phyloP scores from a whole-genome alignment of 2,888 invertebrate species.

The Hirtodrosophila duncani region DNA sequence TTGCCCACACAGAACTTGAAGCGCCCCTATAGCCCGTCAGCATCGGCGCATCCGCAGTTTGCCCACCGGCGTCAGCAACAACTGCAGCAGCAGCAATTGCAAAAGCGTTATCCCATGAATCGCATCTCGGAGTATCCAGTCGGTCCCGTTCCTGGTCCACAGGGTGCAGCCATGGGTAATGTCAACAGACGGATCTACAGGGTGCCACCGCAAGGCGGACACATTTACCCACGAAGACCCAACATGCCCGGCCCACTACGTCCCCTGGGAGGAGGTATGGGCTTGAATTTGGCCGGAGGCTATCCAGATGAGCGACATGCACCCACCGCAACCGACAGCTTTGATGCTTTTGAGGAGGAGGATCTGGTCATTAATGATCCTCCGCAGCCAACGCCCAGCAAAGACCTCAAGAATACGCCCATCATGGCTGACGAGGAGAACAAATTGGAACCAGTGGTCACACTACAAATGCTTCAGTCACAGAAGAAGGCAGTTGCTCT shows the following conservation, averaged over 20 bases:
- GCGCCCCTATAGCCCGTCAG: conserved; percentile 51
- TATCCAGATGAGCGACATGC: conserved; percentile 69
- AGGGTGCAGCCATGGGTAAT: conserved; percentile 51
- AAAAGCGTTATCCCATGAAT: conserved; percentile 71
- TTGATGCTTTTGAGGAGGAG: conserved; percentile 75
- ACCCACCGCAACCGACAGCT: conserved; percentile 35
- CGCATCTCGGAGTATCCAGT: conserved; percentile 67
- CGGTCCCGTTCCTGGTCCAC: too few species aligned
- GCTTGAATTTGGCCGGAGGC: conserved; percentile 59
- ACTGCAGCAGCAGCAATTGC: conserved; percentile 58
- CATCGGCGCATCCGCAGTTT: conserved; percentile 70
- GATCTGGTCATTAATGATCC: conserved; percentile 79
- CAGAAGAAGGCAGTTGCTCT: conserved; percentile 75
- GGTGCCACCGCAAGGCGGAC: conserved; percentile 55
- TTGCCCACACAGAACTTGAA: conserved; percentile 59
- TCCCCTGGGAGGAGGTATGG: too few species aligned
- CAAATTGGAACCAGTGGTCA: conserved; percentile 81
- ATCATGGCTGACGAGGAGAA: conserved; percentile 50
- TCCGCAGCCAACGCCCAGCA: conserved; percentile 76
- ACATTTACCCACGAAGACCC: conserved; percentile 64
- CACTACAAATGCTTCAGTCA: conserved; percentile 85
- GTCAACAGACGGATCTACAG: conserved; percentile 76
- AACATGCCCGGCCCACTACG: conserved; percentile 29
- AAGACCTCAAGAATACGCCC: too few species aligned
- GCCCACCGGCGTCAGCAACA: conserved; percentile 74